Conservation (phyloP, 2,888 invertebrate genomes). For the Reticulitermes lucifugus region DNA sequence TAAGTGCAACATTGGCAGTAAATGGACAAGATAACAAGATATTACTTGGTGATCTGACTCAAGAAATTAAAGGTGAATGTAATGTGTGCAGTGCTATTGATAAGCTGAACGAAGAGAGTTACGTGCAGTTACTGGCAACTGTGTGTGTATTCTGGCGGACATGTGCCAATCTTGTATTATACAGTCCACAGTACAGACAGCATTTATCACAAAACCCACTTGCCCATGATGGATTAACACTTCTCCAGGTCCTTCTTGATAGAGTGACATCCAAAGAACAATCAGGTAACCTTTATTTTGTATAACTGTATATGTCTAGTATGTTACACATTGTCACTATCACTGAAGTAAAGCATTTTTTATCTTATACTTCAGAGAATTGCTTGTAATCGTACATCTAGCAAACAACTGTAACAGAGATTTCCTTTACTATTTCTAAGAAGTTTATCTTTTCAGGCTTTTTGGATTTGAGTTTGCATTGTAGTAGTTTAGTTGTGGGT, state of each 20-base stretch:
- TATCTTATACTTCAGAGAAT: too few relatives aligned
- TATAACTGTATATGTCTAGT: too few relatives aligned
- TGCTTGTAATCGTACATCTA: too few relatives aligned
- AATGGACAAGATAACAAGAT: conserved; percentile 54
- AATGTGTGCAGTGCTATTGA: not conserved
- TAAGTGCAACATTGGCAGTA: not conserved
- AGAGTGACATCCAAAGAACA: conserved; percentile 41
- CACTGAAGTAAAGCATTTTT: too few relatives aligned
- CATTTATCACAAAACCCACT: conserved; percentile 63
- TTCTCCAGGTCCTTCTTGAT: conserved; percentile 63
- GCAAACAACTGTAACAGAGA: too few relatives aligned
- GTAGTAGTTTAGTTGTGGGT: too few relatives aligned
- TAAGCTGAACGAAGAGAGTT: not conserved
- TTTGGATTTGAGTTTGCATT: too few relatives aligned
- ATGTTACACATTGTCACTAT: too few relatives aligned
- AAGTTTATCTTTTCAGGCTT: too few relatives aligned
- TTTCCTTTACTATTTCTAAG: too few relatives aligned
- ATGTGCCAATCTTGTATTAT: conserved; percentile 67
- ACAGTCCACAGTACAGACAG: conserved; percentile 68
- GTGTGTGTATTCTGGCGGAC: conserved; percentile 68
- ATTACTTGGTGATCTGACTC: conserved; percentile 44
- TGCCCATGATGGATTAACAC: conserved; percentile 62
- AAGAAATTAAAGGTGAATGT: not conserved
- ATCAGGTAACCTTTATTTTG: not conserved
- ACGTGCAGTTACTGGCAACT: conserved; percentile 63